Conservation (phyloP, 2,113 vertebrate genomes). For the Mesembrinibis cayennensis region DNA sequence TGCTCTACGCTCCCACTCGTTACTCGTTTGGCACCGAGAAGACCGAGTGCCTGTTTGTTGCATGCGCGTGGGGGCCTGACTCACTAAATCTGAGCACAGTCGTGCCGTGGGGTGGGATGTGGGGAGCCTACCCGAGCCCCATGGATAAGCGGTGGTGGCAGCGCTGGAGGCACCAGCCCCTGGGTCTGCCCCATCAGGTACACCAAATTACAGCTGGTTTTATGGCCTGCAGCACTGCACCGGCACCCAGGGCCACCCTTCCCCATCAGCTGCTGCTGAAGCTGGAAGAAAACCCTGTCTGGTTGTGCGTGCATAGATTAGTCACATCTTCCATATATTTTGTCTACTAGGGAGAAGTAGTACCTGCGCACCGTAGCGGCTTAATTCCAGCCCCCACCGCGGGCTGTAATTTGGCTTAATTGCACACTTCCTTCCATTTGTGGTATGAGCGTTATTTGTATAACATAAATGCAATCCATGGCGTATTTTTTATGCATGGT, state of each 20-base stretch:
- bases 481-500: accelerated
- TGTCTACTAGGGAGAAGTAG: not conserved
- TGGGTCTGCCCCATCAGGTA: not conserved
- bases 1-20: not conserved
- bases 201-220: not conserved
- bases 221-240: not conserved
- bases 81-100: not conserved
- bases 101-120: not conserved
- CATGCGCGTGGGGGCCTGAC: not conserved
- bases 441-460: not conserved
- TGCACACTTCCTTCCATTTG: not conserved
- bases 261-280: not conserved
- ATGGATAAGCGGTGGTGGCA: not conserved
- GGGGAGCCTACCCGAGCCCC: not conserved
- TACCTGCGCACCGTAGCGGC: not conserved
- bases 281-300: not conserved
- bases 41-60: not conserved
- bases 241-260: not conserved
- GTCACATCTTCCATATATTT: not conserved
- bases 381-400: not conserved
- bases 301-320: accelerated
- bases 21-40: not conserved
- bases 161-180: not conserved
- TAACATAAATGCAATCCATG: accelerated
- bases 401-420: not conserved